phyloP scores from a whole-genome alignment of 2,888 invertebrate genomes.

The Platynereis dumerilii region DNA sequence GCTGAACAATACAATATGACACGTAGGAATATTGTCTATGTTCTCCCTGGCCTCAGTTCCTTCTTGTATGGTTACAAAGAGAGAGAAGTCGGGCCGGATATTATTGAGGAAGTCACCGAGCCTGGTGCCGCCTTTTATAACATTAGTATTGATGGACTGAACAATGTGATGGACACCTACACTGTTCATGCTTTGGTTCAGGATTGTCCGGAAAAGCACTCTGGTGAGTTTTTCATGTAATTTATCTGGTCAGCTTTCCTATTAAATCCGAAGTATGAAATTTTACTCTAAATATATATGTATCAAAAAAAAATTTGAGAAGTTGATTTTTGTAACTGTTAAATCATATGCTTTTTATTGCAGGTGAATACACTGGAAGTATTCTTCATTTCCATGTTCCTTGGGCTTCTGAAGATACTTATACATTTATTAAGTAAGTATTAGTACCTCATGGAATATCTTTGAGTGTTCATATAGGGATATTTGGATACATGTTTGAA shows the following conservation, averaged over 20 bases:
- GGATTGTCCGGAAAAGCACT: slow-evolving; percentile 23
- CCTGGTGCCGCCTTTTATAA: slow-evolving; percentile 37
- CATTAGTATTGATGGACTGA: slow-evolving; percentile 35
- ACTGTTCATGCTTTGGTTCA: slow-evolving; percentile 23
- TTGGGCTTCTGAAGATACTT: slow-evolving; percentile 35
- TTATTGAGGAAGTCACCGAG: slow-evolving; percentile 24
- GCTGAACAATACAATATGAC: slow-evolving; percentile 35
- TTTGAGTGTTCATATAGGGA: no score
- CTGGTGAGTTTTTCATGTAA: slow-evolving; percentile 5
- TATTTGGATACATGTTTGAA: background rate
- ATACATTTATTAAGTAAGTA: slow-evolving; percentile 29
- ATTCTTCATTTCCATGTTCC: slow-evolving; percentile 35
- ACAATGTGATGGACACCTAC: slow-evolving; percentile 35
- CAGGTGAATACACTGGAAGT: slow-evolving; percentile 25
- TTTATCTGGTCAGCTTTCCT: no score
- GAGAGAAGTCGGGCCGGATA: background rate
- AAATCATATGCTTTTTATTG: background rate
- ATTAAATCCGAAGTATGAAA: no score
- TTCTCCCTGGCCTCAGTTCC: slow-evolving; percentile 4
- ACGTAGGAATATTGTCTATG: slow-evolving; percentile 21
- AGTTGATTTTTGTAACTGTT: no score
- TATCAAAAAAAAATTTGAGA: no score
- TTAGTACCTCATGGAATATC: no score
- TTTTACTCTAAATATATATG: no score
- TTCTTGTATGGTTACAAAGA: background rate